These are phyloP conservation scores for Bos javanicus DNA, from an alignment of 2,113 vertebrate species.

Conservation along the genomic window DNA sequence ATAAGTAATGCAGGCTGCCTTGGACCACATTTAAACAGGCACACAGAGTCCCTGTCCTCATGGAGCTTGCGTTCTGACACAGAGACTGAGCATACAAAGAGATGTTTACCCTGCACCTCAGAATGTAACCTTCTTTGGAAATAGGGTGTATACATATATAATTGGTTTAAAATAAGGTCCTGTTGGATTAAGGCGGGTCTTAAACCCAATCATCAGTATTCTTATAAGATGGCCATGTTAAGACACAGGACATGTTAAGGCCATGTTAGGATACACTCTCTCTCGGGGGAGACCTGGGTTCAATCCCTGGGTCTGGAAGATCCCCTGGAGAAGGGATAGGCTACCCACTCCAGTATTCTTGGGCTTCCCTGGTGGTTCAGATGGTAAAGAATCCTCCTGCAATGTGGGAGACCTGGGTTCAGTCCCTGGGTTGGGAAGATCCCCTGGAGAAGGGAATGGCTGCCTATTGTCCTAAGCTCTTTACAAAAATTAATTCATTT, in stretches of 20 bases:
- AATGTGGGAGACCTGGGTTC: background rate
- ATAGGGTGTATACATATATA: background rate
- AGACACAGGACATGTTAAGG: background rate
- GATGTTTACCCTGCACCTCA: background rate
- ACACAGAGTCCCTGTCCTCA: background rate
- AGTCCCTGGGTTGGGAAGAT: background rate
- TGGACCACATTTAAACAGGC: background rate
- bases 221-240: background rate
- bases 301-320: background rate
- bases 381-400: background rate
- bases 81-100: background rate
- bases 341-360: background rate
- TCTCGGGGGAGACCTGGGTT: background rate
- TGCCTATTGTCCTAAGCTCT: background rate
- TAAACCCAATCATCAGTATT: background rate
- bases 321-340: background rate
- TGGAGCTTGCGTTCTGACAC: background rate
- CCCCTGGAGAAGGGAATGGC: background rate
- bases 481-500: conserved; percentile 1
- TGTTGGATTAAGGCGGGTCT: background rate
- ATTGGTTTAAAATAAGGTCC: background rate
- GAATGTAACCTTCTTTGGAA: background rate
- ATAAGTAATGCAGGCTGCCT: background rate
- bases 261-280: background rate
- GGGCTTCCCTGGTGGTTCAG: background rate